Evolutionary conservation across 2,888 invertebrate genomes (phyloP).

Genomic region (Heliothis peltigera): DNA sequence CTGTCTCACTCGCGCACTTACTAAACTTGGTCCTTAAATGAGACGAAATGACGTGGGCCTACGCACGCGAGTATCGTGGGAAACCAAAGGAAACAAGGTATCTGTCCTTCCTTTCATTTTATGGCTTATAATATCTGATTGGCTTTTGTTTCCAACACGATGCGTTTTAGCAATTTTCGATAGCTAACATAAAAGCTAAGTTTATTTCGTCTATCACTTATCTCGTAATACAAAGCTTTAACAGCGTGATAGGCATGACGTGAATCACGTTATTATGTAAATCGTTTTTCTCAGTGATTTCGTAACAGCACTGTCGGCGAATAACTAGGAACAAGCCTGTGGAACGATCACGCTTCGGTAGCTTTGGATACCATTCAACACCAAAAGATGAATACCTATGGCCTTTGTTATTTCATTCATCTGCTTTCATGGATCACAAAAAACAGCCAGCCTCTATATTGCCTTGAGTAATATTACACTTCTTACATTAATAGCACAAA

Average conservation of each 20-base stretch:
- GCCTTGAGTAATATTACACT: not conserved
- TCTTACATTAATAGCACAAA: not conserved
- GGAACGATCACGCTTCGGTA: slow-evolving; percentile 83
- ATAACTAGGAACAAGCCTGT: slow-evolving; percentile 75
- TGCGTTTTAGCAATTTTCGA: slow-evolving; percentile 62
- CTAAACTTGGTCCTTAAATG: slow-evolving; percentile 62
- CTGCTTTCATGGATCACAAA: slow-evolving; percentile 20
- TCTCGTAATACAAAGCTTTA: slow-evolving; percentile 30
- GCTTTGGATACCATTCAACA: slow-evolving; percentile 67
- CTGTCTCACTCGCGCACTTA: slow-evolving; percentile 52
- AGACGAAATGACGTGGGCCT: slow-evolving; percentile 65
- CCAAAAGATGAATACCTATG: slow-evolving; percentile 54
- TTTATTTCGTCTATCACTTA: slow-evolving; percentile 26
- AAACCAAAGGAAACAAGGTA: slow-evolving; percentile 80
- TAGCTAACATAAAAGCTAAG: slow-evolving; percentile 31
- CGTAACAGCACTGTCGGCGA: slow-evolving; percentile 75
- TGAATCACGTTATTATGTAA: slow-evolving; percentile 78
- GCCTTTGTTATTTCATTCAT: slow-evolving; percentile 47
- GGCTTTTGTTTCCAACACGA: slow-evolving; percentile 76
- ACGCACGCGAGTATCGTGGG: slow-evolving; percentile 78
- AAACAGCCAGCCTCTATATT: slow-evolving; percentile 1
- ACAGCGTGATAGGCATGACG: slow-evolving; percentile 48
- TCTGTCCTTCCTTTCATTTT: slow-evolving; percentile 83
- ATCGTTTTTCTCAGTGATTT: slow-evolving; percentile 78
- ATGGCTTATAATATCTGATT: slow-evolving; percentile 67